phyloP scores from a whole-genome alignment of 1,140 invertebrate species.

The Hesperophylax magnus region DNA sequence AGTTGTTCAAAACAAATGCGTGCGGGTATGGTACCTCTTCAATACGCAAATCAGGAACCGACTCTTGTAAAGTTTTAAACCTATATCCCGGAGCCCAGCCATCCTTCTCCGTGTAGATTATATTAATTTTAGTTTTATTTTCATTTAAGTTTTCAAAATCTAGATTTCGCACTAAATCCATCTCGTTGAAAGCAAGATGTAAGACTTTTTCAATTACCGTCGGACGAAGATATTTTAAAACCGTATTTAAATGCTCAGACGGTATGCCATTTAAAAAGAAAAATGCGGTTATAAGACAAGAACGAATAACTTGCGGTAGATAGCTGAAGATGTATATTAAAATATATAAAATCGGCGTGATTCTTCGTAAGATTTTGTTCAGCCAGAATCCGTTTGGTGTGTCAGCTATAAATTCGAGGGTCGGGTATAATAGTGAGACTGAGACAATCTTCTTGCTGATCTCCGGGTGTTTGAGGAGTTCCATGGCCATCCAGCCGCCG shows the following conservation, averaged over 20 bases:
- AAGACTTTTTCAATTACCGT: constrained; percentile 71
- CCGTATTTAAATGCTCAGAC: constrained; percentile 62
- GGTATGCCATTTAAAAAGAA: constrained; percentile 60
- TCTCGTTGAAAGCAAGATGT: constrained; percentile 76
- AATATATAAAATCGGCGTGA: constrained; percentile 72
- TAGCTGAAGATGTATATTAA: constrained; percentile 73
- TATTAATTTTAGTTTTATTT: constrained; percentile 74
- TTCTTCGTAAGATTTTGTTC: constrained; percentile 69
- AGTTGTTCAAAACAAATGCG: constrained; percentile 80
- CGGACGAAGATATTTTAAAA: constrained; percentile 71
- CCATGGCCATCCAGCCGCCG: constrained; percentile 84
- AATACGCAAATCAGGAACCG: constrained; percentile 76
- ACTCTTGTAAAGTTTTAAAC: constrained; percentile 74
- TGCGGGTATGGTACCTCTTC: constrained; percentile 79
- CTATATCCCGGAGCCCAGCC: constrained; percentile 82
- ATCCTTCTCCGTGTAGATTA: constrained; percentile 84
- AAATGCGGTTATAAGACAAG: background rate
- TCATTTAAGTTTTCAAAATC: constrained; percentile 69
- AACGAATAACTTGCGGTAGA: constrained; percentile 68
- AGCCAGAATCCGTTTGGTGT: constrained; percentile 79
- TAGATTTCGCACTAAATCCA: constrained; percentile 73
- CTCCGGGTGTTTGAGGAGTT: constrained; percentile 76
- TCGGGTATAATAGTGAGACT: constrained; percentile 85
- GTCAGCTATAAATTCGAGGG: constrained; percentile 83
- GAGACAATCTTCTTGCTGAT: constrained; percentile 69